Evolutionary conservation across 2,888 invertebrate genomes (phyloP).

Genomic region (Caenorhabditis afra): DNA sequence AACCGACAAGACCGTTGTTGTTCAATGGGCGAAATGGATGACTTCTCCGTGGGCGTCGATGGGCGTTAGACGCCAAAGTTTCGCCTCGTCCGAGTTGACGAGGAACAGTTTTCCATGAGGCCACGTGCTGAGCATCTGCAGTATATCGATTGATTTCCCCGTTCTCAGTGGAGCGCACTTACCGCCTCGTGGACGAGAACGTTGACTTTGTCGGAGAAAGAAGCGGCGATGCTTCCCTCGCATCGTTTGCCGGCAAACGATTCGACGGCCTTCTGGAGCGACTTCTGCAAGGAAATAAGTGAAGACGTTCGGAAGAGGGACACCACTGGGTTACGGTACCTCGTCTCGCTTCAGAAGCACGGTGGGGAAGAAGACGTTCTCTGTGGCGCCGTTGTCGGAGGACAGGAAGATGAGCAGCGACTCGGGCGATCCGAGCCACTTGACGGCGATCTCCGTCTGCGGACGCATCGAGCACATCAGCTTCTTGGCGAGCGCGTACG

Average conservation of each 20-base stretch:
- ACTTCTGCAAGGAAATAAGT: constrained; percentile 31
- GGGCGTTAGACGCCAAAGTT: constrained; percentile 50
- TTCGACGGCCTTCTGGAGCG: constrained; percentile 21
- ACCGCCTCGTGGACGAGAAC: constrained; percentile 51
- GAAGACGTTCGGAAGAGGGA: neutral
- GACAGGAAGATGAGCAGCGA: constrained; percentile 28
- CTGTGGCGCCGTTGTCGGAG: constrained; percentile 24
- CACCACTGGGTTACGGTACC: neutral
- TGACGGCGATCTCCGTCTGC: constrained; percentile 22
- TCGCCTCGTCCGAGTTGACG: constrained; percentile 19
- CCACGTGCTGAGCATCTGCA: constrained; percentile 43
- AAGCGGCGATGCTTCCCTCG: constrained; percentile 17
- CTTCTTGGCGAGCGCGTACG: constrained; percentile 27
- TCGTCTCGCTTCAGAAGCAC: constrained; percentile 22
- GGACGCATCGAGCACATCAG: constrained; percentile 29
- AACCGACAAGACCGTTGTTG: neutral
- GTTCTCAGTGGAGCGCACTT: constrained; percentile 4
- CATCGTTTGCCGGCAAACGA: constrained; percentile 40
- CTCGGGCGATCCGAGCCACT: constrained; percentile 24
- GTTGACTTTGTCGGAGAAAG: constrained; percentile 32
- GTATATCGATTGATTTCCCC: neutral
- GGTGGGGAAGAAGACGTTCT: constrained; percentile 43
- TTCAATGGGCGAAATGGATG: neutral
- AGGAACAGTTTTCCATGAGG: constrained; percentile 41
- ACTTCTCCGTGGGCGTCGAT: constrained; percentile 35